phyloP scores from a whole-genome alignment of 2,888 invertebrate genomes.

The Cybosia mesomella region DNA sequence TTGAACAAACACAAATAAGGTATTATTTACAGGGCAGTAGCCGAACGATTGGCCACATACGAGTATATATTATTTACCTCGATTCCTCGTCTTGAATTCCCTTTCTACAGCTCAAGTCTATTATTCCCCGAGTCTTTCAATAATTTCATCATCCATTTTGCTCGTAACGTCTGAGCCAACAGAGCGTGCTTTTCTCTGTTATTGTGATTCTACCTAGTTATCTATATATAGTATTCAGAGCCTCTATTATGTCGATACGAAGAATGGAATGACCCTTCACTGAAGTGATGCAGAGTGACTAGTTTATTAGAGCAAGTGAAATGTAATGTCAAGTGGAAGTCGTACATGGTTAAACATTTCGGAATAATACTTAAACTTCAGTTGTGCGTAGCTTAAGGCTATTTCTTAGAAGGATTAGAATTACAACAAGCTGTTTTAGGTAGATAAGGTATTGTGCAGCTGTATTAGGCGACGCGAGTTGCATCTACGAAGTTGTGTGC shows the following conservation, averaged over 20 bases:
- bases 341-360: background rate
- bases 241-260: slow-evolving; percentile 43
- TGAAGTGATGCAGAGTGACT: slow-evolving; percentile 40
- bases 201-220: slow-evolving; percentile 42
- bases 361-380: slow-evolving; percentile 31
- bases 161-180: slow-evolving; percentile 35
- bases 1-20: slow-evolving; percentile 24
- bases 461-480: slow-evolving; percentile 58
- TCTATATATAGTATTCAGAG: slow-evolving; percentile 46
- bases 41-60: slow-evolving; percentile 26
- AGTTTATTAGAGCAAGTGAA: slow-evolving; percentile 17
- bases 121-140: slow-evolving; percentile 51
- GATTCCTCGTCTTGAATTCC: slow-evolving; percentile 32
- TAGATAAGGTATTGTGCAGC: slow-evolving; percentile 60
- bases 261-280: slow-evolving; percentile 35
- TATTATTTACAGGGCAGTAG: slow-evolving; percentile 28
- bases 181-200: slow-evolving; percentile 39
- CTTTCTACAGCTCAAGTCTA: slow-evolving; percentile 40
- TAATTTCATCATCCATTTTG: slow-evolving; percentile 55
- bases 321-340: slow-evolving; percentile 14
- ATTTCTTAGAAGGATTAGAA: slow-evolving; percentile 49
- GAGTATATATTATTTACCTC: slow-evolving; percentile 33
- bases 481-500: slow-evolving; percentile 57
- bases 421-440: slow-evolving; percentile 55
- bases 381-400: slow-evolving; percentile 30